Evolutionary conservation across 2,113 vertebrate genomes (phyloP).

Genomic region (Psilopogon haemacephalus): DNA sequence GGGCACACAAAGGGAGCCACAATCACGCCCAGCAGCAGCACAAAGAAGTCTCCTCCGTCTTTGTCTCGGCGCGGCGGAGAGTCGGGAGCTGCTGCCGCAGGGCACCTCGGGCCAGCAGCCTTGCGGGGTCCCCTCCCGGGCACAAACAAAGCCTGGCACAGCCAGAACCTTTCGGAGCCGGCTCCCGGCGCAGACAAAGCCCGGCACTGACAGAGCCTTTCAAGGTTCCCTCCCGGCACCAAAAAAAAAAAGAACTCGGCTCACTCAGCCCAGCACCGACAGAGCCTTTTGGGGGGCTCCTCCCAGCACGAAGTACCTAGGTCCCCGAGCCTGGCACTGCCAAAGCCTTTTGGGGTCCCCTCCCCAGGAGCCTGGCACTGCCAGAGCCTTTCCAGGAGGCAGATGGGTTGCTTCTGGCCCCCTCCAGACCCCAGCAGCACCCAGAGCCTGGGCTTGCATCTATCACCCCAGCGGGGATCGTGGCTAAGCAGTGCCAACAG

Average conservation of each 20-base stretch:
- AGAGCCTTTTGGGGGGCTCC: not conserved
- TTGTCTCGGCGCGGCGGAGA: not conserved
- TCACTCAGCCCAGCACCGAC: not conserved
- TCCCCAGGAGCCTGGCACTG: not conserved
- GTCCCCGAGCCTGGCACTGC: not conserved
- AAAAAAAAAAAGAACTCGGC: no score
- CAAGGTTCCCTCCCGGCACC: not conserved
- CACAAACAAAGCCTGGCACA: not conserved
- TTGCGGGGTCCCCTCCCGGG: not conserved
- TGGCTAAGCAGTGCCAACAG: not conserved
- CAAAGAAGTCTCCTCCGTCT: not conserved
- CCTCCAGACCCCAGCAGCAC: not conserved
- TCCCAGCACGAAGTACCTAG: not conserved
- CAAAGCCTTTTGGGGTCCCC: not conserved
- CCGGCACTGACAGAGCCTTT: not conserved
- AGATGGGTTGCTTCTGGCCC: no score
- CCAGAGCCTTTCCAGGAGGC: not conserved
- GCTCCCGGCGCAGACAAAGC: not conserved
- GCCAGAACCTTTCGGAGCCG: not conserved
- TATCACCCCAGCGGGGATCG: fast-evolving
- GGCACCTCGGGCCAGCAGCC: not conserved
- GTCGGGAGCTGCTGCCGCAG: not conserved
- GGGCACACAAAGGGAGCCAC: not conserved
- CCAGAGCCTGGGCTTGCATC: fast-evolving
- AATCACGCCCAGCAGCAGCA: not conserved